phyloP scores from a whole-genome alignment of 1,140 invertebrate species.

The Trichonephila clavipes region DNA sequence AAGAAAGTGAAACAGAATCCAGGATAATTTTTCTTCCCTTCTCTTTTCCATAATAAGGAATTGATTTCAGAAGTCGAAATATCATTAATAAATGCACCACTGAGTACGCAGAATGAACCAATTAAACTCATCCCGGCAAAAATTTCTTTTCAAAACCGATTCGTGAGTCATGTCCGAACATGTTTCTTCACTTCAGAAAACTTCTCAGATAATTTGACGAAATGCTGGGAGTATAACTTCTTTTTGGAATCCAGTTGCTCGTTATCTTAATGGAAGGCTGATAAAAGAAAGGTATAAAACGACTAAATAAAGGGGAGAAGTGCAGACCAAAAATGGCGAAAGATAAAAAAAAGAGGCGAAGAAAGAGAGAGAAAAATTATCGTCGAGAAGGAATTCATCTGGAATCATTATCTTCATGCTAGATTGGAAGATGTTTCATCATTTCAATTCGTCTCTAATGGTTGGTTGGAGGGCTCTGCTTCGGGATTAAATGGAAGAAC shows the following conservation, averaged over 20 bases:
- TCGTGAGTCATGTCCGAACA: conserved; percentile 11
- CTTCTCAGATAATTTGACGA: conserved; percentile 25
- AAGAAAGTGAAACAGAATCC: background rate
- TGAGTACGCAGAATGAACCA: conserved; percentile 32
- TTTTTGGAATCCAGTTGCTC: conserved; percentile 44
- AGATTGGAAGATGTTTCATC: conserved; percentile 69
- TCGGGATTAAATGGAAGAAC: conserved; percentile 42
- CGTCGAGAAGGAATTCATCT: conserved; percentile 64
- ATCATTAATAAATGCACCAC: conserved; percentile 30
- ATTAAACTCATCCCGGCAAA: conserved; percentile 11
- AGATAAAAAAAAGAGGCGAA: background rate
- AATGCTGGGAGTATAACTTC: background rate
- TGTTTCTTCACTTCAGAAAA: conserved; percentile 46
- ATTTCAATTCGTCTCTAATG: conserved; percentile 64
- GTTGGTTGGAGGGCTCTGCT: conserved; percentile 13
- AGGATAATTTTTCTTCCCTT: background rate
- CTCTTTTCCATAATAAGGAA: background rate
- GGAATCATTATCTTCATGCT: conserved; percentile 70
- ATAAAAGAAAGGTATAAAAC: conserved; percentile 58
- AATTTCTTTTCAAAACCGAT: conserved; percentile 20
- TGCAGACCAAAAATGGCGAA: conserved; percentile 2
- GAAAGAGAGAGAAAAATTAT: conserved; percentile 56
- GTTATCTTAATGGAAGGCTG: conserved; percentile 67
- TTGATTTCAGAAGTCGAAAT: conserved; percentile 6
- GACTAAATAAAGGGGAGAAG: conserved; percentile 47